Base-by-base conservation (phyloP, 2,113 vertebrate genomes). In the Prinia subflava region DNA sequence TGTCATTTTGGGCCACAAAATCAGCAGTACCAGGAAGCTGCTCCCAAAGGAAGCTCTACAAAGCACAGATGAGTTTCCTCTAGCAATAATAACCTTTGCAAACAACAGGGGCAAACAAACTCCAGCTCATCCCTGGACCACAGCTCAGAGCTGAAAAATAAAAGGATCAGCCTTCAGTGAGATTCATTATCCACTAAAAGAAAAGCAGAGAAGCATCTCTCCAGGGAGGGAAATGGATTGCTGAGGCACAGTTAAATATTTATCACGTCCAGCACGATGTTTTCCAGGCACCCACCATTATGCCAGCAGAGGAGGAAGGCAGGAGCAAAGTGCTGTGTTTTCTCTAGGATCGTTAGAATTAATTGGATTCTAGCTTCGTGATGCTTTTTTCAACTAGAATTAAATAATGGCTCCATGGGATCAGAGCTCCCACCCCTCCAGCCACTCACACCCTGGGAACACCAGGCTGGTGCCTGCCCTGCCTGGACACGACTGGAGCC, bases 401-500 rank as follows among this genome's bases (percentile, higher is more conserved):
- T 47, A 57, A 82, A 90, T 47, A 37, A 60, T 27, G 33, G 37
- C 22, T 59, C 63, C 55, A 8, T 4, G 35, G 64, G 55, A 35
- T 63, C 42, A 63, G 52, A 89, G 31, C 80, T 90, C 37, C 44
- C 30, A 53, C 2, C 16, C 35, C 55, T 24, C 27, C 73, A 69
- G 22, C 24, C 57, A 21, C 14, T 3, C 39, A 46, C 70, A 14
- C 47, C 33, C 81, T 22, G 56, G 70, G 37, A 62, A 35, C 73
- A 47, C 8, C 59, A 37, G 59, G 30, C 50, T 39, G 55, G 47
- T 7, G 33, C 35, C 67, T 24, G 41, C 71, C 55, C 57, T 82
- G n/a, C 41, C 63, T 6, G 4, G 69, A 27, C 20, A 23, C 0
- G 0, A 31, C 0, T 0, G 67, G 39, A 92, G 65, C 75, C 77